Evolutionary conservation across 1,140 invertebrate species (phyloP), one percentile per base, ranked within the genome.

Genomic region (Trichomalopsis sarcophagae): DNA sequence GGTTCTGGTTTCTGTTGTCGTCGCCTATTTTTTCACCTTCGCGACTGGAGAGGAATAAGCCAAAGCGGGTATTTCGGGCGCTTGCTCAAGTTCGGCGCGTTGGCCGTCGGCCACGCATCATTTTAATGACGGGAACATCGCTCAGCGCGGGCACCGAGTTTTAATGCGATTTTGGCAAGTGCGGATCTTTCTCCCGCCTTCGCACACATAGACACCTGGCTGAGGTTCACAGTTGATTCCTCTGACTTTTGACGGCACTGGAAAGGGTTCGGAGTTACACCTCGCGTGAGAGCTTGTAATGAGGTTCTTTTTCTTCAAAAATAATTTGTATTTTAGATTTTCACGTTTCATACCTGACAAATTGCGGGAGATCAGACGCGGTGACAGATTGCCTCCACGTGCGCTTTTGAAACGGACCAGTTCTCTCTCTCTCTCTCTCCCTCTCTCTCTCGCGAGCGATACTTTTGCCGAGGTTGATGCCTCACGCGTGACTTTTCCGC

Each of bases 151-250:
- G 62, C 40, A 77, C 68, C 33, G 50, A 27, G 84, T 88, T 91
- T 91, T 91, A 91, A 91, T 91, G 88, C 88, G 89, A 91, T 90
- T 91, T 90, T 90, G 88, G 90, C 91, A 91, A 87, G 33, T 68
- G 27, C n/a, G 17, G n/a, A 81, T 27, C 55, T 62, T 62, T 62
- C 17, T 21, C 21, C 1, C 36, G 73, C 73, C 36, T 5, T 21
- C 73, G 17, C 73, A 3, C 3, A 71, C 5, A 44, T 5, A 30
- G 3, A 21, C 36, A 30, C 27, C 68, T 30, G 27, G 68, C 27
- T 30, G 0, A 3, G 21, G 17, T 62, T 6, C n/a, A 21, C 2
- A 14, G n/a, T 4, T 62, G 17, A 62, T n/a, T 0, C 55, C 21
- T 62, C 17, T n/a, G 21, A 1, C 55, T 62, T 62, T n/a, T 62